These are phyloP conservation scores for Periophthalmus modestus DNA, from an alignment of 2,113 vertebrate genomes.

Conservation along the genomic window DNA sequence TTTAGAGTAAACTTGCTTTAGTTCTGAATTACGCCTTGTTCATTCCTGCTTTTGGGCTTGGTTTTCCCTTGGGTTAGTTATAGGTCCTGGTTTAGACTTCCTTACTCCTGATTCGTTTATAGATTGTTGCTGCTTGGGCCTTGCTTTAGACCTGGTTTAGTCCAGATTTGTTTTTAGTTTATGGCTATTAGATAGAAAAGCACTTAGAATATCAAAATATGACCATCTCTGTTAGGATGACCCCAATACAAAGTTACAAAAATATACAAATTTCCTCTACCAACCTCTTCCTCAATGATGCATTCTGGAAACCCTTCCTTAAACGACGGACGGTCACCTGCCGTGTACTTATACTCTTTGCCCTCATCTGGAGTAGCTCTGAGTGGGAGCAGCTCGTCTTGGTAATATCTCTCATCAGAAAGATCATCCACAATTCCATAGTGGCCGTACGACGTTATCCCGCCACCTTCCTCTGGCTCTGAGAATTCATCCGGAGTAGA, in stretches of 20 bases:
- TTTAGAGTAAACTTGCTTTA: too few relatives aligned
- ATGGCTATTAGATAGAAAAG: background rate
- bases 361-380: constrained; percentile 62
- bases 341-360: constrained; percentile 51
- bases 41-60: too few relatives aligned
- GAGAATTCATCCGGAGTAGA: constrained; percentile 87
- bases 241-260: background rate
- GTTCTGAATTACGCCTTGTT: too few relatives aligned
- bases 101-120: background rate
- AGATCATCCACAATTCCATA: constrained; percentile 77
- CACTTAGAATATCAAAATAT: background rate
- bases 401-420: constrained; percentile 78
- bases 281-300: constrained; percentile 85
- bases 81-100: too few relatives aligned
- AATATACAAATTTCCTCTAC: background rate
- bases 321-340: constrained; percentile 34
- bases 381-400: constrained; percentile 59
- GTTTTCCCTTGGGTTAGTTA: too few relatives aligned
- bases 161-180: too few relatives aligned
- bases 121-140: too few relatives aligned
- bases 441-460: constrained; percentile 86
- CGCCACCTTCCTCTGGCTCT: constrained; percentile 70
- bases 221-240: background rate
- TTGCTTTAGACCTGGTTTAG: background rate
- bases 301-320: constrained; percentile 71